phyloP scores from a whole-genome alignment of 2,113 vertebrate genomes.

The Muscicapa adusta region DNA sequence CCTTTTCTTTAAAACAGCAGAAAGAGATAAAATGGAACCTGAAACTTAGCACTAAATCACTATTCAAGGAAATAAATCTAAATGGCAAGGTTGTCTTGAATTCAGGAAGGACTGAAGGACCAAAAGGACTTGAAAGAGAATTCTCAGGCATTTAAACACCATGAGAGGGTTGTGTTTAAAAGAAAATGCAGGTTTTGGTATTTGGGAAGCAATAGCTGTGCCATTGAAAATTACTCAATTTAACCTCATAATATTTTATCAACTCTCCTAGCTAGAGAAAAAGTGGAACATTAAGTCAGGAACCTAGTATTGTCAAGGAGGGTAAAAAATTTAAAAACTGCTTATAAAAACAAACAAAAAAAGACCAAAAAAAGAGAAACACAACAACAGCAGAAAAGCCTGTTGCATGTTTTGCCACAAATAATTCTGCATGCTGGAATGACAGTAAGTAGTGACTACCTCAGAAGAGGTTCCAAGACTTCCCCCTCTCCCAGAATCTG shows the following conservation, averaged over 20 bases:
- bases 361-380: background rate
- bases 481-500: background rate
- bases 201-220: background rate
- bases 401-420: background rate
- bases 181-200: background rate
- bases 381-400: background rate
- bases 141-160: background rate
- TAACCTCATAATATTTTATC: background rate
- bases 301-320: background rate
- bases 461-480: background rate
- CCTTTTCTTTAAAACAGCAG: background rate
- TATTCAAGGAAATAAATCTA: background rate
- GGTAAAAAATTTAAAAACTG: background rate
- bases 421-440: background rate
- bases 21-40: background rate
- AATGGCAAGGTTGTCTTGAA: background rate
- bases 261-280: background rate
- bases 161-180: background rate
- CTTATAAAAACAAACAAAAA: background rate
- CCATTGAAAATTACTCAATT: background rate
- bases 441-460: background rate
- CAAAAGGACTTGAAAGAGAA: background rate
- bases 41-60: background rate
- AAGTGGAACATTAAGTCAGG: background rate
- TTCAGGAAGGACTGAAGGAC: background rate